These are phyloP conservation scores for Eupithecia subfuscata DNA, from an alignment of 2,888 invertebrate species.

Conservation along the genomic window DNA sequence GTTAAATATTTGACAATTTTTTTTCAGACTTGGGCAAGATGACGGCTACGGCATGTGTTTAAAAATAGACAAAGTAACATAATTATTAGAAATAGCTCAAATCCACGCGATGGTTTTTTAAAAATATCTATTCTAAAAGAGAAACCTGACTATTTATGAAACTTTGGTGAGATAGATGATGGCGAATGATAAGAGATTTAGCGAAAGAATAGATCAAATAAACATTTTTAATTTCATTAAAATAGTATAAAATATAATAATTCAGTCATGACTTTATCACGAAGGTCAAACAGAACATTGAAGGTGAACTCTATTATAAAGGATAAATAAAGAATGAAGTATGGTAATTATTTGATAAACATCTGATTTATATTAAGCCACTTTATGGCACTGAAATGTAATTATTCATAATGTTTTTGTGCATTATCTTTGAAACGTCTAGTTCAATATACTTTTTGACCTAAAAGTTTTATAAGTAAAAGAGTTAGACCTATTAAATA, in stretches of 20 bases:
- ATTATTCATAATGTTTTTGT: conserved; percentile 20
- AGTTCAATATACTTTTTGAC: neutral
- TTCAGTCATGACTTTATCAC: neutral
- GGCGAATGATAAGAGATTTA: neutral
- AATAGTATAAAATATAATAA: neutral
- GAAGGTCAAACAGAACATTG: conserved; percentile 20
- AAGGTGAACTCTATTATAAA: conserved; percentile 18
- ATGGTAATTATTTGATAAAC: conserved; percentile 28
- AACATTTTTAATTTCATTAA: neutral
- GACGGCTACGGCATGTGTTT: neutral
- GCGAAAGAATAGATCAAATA: neutral
- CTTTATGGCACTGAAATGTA: conserved; percentile 5
- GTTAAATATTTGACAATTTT: too few relatives aligned
- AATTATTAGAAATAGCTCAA: too few relatives aligned
- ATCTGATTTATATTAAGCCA: conserved; percentile 15
- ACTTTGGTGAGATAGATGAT: neutral
- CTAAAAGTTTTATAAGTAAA: too few relatives aligned
- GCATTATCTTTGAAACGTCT: neutral
- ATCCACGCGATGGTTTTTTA: too few relatives aligned
- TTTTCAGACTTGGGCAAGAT: neutral
- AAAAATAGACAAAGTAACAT: neutral
- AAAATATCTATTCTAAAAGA: neutral
- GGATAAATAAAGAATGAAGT: conserved; percentile 14
- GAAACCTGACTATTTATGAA: neutral
- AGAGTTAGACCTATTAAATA: too few relatives aligned